Evolutionary conservation across 2,797 vertebrate genomes (phyloP).

Genomic region (Spatula clypeata): DNA sequence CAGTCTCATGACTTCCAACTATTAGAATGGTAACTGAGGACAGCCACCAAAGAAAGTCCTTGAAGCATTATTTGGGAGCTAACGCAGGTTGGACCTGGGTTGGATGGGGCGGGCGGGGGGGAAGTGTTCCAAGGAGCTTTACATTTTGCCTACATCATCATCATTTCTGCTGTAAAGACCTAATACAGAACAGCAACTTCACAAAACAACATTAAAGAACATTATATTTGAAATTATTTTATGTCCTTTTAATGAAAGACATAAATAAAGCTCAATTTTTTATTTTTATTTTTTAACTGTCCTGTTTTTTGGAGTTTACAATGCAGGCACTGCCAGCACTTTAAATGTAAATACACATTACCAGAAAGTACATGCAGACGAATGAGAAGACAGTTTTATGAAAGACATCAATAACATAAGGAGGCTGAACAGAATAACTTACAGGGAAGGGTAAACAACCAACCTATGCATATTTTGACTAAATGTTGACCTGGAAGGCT

Average conservation of each 20-base stretch:
- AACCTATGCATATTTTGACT: neutral
- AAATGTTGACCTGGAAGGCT: neutral
- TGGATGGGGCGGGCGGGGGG: neutral
- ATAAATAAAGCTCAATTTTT: neutral
- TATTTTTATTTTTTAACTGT: accelerated
- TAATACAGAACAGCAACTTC: neutral
- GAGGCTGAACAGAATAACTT: neutral
- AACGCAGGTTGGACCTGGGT: neutral
- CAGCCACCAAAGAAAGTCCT: neutral
- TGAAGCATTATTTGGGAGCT: neutral
- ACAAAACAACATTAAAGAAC: neutral
- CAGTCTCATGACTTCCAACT: neutral
- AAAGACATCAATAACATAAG: neutral
- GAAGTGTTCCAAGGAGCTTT: neutral
- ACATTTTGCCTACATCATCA: neutral
- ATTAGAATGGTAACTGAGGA: neutral
- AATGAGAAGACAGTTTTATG: neutral
- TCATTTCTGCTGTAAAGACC: neutral
- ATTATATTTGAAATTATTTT: neutral
- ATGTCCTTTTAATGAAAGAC: neutral
- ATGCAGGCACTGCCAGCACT: neutral
- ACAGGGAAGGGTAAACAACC: neutral
- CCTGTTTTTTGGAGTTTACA: neutral
- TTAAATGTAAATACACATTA: neutral
- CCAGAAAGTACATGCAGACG: neutral